These are phyloP conservation scores for Talpa occidentalis DNA, from an alignment of 2,113 vertebrate species.

Conservation along the genomic window DNA sequence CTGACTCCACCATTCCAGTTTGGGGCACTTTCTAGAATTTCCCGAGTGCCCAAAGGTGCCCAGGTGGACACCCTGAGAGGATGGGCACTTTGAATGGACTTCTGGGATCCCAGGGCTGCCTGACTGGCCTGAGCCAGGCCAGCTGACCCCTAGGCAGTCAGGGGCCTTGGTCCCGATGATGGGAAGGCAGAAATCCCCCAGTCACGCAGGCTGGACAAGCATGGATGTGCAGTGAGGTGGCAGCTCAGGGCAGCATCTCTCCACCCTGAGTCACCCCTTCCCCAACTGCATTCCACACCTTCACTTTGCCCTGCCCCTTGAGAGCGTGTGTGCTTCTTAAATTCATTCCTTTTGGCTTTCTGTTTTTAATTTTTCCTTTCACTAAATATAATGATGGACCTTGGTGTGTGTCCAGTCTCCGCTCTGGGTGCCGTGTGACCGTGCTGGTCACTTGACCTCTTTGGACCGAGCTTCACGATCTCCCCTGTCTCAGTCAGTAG, in stretches of 20 bases:
- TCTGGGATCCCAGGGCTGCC: background rate
- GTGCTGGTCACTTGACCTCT: background rate
- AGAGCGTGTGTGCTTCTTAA: background rate
- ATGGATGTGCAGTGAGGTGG: background rate
- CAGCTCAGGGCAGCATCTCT: background rate
- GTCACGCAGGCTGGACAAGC: background rate
- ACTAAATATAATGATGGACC: background rate
- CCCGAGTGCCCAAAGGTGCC: background rate
- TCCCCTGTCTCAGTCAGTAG: too few relatives aligned
- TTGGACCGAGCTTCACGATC: background rate
- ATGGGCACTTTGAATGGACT: background rate
- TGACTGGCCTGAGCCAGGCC: background rate
- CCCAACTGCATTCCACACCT: background rate
- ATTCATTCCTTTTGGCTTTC: background rate
- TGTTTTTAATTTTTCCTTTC: background rate
- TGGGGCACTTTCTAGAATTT: background rate
- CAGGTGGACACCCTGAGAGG: background rate
- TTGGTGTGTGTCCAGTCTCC: background rate
- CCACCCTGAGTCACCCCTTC: background rate
- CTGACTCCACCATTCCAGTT: background rate
- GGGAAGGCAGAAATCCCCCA: background rate
- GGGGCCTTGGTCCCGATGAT: rapidly evolving
- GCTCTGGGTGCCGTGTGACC: slow-evolving; percentile 17
- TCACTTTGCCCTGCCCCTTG: background rate
- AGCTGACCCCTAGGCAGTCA: too few relatives aligned